Evolutionary conservation across 2,888 invertebrate species (phyloP).

Genomic region (Spisula subtruncata): DNA sequence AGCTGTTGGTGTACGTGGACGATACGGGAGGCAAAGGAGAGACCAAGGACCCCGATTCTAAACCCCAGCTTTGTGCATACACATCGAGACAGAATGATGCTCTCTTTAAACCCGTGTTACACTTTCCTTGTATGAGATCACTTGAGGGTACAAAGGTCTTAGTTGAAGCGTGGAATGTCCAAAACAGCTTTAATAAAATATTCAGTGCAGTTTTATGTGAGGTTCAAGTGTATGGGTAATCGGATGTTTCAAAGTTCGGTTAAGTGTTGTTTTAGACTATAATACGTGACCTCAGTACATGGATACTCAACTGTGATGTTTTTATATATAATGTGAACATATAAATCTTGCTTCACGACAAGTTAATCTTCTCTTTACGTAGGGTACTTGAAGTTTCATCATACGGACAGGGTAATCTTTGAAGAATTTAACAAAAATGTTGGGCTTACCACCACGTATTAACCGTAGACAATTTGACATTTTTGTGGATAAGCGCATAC

Average conservation of each 20-base stretch:
- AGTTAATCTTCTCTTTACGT: conserved; percentile 4
- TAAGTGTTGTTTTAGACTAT: conserved; percentile 22
- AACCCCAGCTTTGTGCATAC: conserved; percentile 88
- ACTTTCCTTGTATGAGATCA: conserved; percentile 88
- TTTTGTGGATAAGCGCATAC: neutral
- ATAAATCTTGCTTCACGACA: neutral
- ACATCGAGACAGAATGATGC: conserved; percentile 89
- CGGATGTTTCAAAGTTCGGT: neutral
- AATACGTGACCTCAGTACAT: conserved; percentile 38
- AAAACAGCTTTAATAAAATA: conserved; percentile 88
- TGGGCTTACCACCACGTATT: neutral
- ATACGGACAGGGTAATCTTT: conserved; percentile 39
- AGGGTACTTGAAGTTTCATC: conserved; percentile 32
- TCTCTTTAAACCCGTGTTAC: conserved; percentile 88
- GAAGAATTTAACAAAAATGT: neutral
- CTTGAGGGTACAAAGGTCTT: conserved; percentile 88
- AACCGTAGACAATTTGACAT: neutral
- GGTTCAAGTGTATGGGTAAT: conserved; percentile 88
- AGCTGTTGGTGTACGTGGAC: conserved; percentile 89
- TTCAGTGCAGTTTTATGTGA: conserved; percentile 89
- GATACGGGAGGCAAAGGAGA: conserved; percentile 85
- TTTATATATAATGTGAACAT: conserved; percentile 23
- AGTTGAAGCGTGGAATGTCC: conserved; percentile 89
- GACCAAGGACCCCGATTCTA: conserved; percentile 80
- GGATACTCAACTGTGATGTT: conserved; percentile 44